Evolutionary conservation across 2,797 vertebrate species (phyloP).

Genomic region (Halcyon smyrnensis): DNA sequence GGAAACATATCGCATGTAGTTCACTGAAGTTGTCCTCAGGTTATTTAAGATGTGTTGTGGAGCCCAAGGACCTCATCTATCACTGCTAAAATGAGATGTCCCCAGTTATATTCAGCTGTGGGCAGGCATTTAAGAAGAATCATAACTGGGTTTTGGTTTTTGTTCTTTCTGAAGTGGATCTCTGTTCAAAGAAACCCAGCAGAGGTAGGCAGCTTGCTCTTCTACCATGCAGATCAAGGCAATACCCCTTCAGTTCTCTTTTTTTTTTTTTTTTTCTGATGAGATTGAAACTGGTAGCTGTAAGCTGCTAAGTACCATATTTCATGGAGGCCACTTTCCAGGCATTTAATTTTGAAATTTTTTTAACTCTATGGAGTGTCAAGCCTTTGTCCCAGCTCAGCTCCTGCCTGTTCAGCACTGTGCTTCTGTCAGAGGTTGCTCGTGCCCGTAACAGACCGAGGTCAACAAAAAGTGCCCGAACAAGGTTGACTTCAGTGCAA

Average conservation of each 20-base stretch:
- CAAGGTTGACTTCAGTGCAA: neutral
- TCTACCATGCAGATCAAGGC: neutral
- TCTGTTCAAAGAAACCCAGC: neutral
- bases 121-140: neutral
- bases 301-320: neutral
- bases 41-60: neutral
- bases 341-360: neutral
- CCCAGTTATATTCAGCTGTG: neutral
- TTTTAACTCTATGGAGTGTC: neutral
- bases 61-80: neutral
- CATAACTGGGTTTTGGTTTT: accelerated
- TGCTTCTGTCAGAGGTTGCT: neutral
- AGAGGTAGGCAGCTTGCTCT: neutral
- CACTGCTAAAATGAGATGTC: neutral
- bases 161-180: neutral
- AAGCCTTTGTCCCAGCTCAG: neutral
- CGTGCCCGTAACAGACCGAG: neutral
- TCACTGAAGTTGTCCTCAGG: neutral
- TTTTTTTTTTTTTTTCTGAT: neutral
- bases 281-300: accelerated
- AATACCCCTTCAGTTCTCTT: neutral
- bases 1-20: accelerated
- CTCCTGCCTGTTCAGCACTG: neutral
- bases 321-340: neutral
- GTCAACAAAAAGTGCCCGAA: neutral